Base-by-base conservation (phyloP, 2,797 vertebrate genomes). In the Myotis pilosus region DNA sequence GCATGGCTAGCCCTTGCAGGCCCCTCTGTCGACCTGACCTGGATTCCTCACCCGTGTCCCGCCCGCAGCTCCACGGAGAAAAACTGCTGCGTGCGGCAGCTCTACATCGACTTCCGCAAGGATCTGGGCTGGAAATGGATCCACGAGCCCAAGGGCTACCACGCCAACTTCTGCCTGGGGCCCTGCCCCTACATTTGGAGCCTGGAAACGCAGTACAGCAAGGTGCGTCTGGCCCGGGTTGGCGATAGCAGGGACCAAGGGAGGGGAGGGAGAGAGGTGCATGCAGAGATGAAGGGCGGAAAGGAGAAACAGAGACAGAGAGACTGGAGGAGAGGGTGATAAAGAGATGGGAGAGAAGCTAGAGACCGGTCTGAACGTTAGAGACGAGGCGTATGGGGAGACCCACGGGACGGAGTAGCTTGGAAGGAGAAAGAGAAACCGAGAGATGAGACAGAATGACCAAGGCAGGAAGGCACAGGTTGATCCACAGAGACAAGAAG, bases 101-200 rank as follows among this genome's bases (percentile, higher is more conserved):
- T 99, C 41, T 99, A 99, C 98, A 99, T 99, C 1, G 98, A 99
- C 97, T 99, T 99, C 98, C 99, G 99, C 28, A 99, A 99, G 95
- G 99, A 99, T 95, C 97, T 99, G 92, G 99, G 99, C 74, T 99
- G 99, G 99, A 99, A 99, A 95, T 99, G 99, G 99, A 99, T 99
- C 84, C 98, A 99, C 12, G 98, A 99, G 87, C 99, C 99, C 25
- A 98, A 98, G 33, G 99, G 99, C 51, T 99, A 99, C 98, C 97
- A 98, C 0, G 99, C 99, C 92, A 99, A 99, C 98, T 99, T 99
- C 98, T 99, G 99, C 97, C 98, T 99, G 98, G 99, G 99, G 0
- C 98, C 99, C 87, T 99, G 99, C 96, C 99, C 99, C 64, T 99
- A 99, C 96, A 99, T 99, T 97, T 99, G 99, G 99, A 99, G 98